Percentiles rank a stretch among this genome's conserved stretches.
Evolutionary conservation across 2,113 vertebrate genomes (phyloP).

Genomic region (Okapia johnstoni): DNA sequence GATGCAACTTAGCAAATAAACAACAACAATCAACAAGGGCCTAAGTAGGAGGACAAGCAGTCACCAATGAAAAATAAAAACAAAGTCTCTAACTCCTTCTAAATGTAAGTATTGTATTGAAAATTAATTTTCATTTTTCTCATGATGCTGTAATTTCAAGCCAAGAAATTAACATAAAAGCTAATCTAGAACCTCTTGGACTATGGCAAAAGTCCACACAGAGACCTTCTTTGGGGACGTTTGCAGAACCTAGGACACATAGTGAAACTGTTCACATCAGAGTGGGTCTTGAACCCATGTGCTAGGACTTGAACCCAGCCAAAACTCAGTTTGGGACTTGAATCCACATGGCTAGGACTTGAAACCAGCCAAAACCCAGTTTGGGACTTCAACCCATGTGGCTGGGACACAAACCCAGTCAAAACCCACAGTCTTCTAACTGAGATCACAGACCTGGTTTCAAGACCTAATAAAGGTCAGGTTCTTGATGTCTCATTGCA

Average conservation of each 20-base stretch:
- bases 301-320: not conserved
- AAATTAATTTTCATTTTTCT: not conserved
- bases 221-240: not conserved
- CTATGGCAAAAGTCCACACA: not conserved
- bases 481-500: not conserved
- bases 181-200: not conserved
- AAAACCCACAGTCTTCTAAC: not conserved
- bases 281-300: not conserved
- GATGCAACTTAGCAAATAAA: not conserved
- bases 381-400: not conserved
- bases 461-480: not conserved
- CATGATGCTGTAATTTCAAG: not conserved
- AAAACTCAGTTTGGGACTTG: not conserved
- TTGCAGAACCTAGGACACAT: not conserved
- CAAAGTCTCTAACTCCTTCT: not conserved
- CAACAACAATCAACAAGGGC: not conserved
- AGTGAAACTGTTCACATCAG: not conserved
- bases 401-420: not conserved
- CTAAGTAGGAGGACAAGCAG: not conserved
- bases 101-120: not conserved
- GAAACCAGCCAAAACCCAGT: not conserved
- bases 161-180: not conserved
- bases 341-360: not conserved
- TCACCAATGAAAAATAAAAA: not conserved
- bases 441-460: not conserved